Base-by-base conservation (phyloP, 2,888 invertebrate genomes). In the Auanema sp. region DNA sequence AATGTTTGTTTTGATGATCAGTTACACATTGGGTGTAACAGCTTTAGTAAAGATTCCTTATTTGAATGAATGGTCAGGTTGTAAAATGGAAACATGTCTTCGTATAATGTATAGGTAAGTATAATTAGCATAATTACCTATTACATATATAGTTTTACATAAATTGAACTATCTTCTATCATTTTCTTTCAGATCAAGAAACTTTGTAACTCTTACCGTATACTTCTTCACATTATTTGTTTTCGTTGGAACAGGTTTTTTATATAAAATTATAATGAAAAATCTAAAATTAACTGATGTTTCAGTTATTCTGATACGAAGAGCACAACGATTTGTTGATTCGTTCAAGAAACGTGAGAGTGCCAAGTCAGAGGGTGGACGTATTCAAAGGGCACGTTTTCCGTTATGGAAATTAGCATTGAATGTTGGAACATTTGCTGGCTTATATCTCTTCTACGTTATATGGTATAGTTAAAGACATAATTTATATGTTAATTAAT, bases 341-440 rank as follows among this genome's bases (percentile, higher is more conserved):
- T 77, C 76, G 6, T 77, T 77, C 65, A 71, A 70, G 61, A 71
- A 69, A 52, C 58, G 61, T 64, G 58, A 25, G 23, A 58, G 53
- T 14, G 58, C 58, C 16, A 50, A 43, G 24, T 43, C 58, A 6
- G 49, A 63, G n/a, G 58, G 44, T 4, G 63, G 58, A 16, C 42
- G 41, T 42, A 57, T 62, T 25, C 62, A 57, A n/a, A 2, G 52
- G 41, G 69, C 71, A 8, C 66, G 81, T 10, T 81, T 81, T 58
- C 81, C 81, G 0, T 54, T 81, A 14, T 81, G 81, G 81, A 81
- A 81, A 56, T 60, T 81, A 55, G 77, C 77, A 0, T 53, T 81
- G 52, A 79, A 81, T 58, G 79, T 81, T 11, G 72, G 68, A 52
- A 81, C 81, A 12, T 81, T 81, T 61, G 79, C 81, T 6, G 66